Evolutionary conservation across 2,888 invertebrate species (phyloP), one percentile per base, ranked within the genome.

Genomic region (Acanthococcus lagerstroemiae): DNA sequence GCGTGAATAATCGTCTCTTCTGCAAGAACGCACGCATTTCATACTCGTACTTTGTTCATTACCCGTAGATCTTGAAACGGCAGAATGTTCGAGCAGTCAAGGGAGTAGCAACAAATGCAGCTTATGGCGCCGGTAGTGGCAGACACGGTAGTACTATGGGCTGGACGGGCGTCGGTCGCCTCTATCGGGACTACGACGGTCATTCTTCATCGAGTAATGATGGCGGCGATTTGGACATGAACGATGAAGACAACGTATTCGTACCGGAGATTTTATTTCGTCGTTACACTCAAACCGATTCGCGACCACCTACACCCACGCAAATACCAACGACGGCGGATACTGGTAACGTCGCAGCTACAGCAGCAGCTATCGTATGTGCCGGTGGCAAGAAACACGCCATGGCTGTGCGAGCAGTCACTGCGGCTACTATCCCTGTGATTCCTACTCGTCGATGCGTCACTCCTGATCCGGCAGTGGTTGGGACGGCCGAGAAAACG

Each of bases 241-340:
- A n/a, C 37, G n/a, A 37, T n/a, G 22, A 52, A 78, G 75, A 73
- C 67, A 69, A 67, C 4, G 65, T 68, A 15, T 68, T 68, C 52
- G 74, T 75, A 4, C 74, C 75, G 0, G 76, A 76, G 63, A 74
- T 74, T 67, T 65, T 76, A 45, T 76, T 75, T 69, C 74, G 74
- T n/a, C 85, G 87, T 69, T 90, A 90, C 73, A 87, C 90, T 0
- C 89, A 90, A 72, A 90, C 89, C 0, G 90, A 90, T 74, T 91
- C 90, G 0, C 79, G 90, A 24, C 89, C 90, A 0, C 76, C 86
- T 69, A 89, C 90, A 0, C 90, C 90, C 0, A 85, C 88, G 0
- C 88, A 88, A 0, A 88, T 87, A 0, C 79, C 87, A 4, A 84
- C 84, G 6, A 88, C 88, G 73, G 84, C 68, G 7, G 65, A 63